Conservation (phyloP, 2,888 invertebrate genomes). For the Chrysotoxum bicinctum region DNA sequence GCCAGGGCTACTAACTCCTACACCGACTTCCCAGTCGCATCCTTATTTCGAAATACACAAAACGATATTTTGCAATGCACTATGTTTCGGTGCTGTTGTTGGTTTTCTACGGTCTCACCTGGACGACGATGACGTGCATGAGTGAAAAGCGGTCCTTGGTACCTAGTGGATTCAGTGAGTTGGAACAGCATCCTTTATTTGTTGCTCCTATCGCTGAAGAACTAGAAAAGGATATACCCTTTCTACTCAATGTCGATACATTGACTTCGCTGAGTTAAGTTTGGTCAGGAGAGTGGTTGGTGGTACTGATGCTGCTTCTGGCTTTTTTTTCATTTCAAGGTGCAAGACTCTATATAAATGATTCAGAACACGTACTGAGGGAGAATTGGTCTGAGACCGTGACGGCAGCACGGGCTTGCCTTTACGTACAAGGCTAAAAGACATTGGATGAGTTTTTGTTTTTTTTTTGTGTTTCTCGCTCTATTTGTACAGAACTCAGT, state of each 20-base stretch:
- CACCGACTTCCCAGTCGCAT: neutral
- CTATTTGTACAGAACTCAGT: constrained; percentile 44
- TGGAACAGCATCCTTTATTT: constrained; percentile 59
- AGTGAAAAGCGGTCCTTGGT: constrained; percentile 55
- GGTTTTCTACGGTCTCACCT: constrained; percentile 48
- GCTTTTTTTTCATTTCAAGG: neutral
- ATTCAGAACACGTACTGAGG: constrained; percentile 61
- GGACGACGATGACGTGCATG: constrained; percentile 65
- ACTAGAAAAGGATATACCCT: constrained; percentile 39
- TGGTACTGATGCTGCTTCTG: neutral
- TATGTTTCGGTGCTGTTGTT: constrained; percentile 15
- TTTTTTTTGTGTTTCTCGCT: constrained; percentile 10
- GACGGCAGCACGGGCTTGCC: constrained; percentile 45
- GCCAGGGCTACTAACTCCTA: neutral
- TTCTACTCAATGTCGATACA: constrained; percentile 38
- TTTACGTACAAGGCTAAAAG: constrained; percentile 2
- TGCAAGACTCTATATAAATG: constrained; percentile 35
- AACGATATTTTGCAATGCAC: constrained; percentile 52
- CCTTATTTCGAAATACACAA: constrained; percentile 10
- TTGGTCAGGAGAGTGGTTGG: constrained; percentile 26
- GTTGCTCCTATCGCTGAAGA: constrained; percentile 50
- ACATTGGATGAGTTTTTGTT: constrained; percentile 6
- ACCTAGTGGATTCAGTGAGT: constrained; percentile 41
- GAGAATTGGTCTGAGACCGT: constrained; percentile 47
- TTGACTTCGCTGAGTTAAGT: constrained; percentile 47